phyloP scores from a whole-genome alignment of 2,797 vertebrate genomes.

The Percopsis omiscomaycus region DNA sequence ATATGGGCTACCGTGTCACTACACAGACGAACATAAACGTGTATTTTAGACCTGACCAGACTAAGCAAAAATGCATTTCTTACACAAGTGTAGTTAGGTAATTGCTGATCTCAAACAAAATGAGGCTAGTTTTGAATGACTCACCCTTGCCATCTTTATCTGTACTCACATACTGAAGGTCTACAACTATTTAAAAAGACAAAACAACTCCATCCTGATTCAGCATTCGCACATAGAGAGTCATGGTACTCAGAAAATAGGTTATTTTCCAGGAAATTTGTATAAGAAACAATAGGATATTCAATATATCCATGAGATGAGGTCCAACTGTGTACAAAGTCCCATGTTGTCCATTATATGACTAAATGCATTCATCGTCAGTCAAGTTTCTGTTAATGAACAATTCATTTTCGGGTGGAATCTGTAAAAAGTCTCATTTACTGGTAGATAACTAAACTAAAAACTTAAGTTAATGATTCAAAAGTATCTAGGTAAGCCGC shows the following conservation, averaged over 20 bases:
- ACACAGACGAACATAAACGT: constrained; percentile 34
- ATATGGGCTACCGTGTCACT: neutral
- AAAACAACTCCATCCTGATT: constrained; percentile 18
- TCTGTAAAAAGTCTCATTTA: too few relatives aligned
- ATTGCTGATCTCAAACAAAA: constrained; percentile 50
- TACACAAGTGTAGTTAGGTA: constrained; percentile 34
- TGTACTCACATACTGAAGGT: constrained; percentile 10
- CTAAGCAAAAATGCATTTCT: constrained; percentile 38
- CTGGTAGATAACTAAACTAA: too few relatives aligned
- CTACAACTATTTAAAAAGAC: constrained; percentile 8
- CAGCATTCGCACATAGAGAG: constrained; percentile 19
- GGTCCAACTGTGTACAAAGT: too few relatives aligned
- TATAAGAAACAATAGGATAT: too few relatives aligned
- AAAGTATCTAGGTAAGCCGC: neutral
- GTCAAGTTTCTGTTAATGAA: too few relatives aligned
- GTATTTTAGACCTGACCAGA: constrained; percentile 36
- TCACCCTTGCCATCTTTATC: constrained; percentile 42
- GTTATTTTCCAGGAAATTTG: too few relatives aligned
- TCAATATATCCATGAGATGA: too few relatives aligned
- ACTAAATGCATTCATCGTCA: too few relatives aligned
- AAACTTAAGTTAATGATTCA: neutral
- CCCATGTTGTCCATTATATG: too few relatives aligned
- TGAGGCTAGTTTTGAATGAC: constrained; percentile 35
- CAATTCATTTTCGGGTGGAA: too few relatives aligned
- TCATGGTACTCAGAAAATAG: constrained; percentile 1